Evolutionary conservation across 2,113 vertebrate genomes (phyloP), one percentile per base, ranked within the genome.

Genomic region (Zeus faber): DNA sequence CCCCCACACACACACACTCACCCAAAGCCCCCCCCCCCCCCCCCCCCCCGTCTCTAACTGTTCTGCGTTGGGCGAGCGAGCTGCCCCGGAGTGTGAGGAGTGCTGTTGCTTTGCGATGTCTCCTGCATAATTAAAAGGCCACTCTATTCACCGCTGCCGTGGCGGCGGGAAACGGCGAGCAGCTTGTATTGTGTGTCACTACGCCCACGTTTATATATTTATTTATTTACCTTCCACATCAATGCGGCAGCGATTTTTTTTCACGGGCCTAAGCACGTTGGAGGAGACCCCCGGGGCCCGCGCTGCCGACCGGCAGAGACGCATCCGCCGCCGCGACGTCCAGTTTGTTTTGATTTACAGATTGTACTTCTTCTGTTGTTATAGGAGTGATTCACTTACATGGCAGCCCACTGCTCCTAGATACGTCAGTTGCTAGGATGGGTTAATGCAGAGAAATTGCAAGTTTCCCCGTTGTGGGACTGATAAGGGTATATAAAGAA

Each of bases 41-140:
- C 40, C 45, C 67, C 7, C 20, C 18, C 62, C 33, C 27, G 54
- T 65, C 72, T 82, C 71, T 77, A 76, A 70, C 77, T 76, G 83
- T 59, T 52, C 84, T 67, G 65, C 80, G 82, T 85, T 87, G 80
- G 71, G 79, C 64, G 64, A 67, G 72, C 73, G 79, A 11, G 73
- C 60, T 84, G 78, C 81, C 66, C 67, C 72, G 65, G 87, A 85
- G 85, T 83, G 82, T 87, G 82, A 83, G 77, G 81, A 86, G 74
- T 84, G 85, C 83, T 85, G 83, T 88, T 89, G 84, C 84, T 80
- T 80, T 76, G 71, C 59, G 83, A 85, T 85, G 84, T 88, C 87
- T 89, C 85, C 83, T 91, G 75, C 85, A 91, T 91, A 89, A 91
- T 91, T 91, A 85, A 91, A 82, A 80, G 79, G 76, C 61, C 81